Evolutionary conservation across 1,140 invertebrate species (phyloP).

Genomic region (Calephelis nemesis): DNA sequence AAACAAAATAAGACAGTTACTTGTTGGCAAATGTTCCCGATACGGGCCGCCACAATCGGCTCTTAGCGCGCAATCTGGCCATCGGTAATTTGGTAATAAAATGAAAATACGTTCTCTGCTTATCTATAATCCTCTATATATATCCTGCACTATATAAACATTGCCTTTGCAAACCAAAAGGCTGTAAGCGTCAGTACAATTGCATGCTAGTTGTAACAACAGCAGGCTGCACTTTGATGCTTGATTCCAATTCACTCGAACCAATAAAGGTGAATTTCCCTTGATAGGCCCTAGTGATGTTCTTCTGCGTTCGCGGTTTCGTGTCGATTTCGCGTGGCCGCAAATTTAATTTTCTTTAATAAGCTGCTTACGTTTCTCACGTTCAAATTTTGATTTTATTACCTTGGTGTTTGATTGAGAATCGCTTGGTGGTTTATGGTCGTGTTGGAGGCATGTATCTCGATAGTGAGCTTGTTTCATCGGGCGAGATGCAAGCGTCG

Average conservation of each 20-base stretch:
- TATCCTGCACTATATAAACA: conserved; percentile 72
- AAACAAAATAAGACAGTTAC: conserved; percentile 71
- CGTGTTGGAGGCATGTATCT: conserved; percentile 72
- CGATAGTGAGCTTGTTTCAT: conserved; percentile 70
- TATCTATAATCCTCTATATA: conserved; percentile 76
- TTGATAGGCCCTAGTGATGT: conserved; percentile 30
- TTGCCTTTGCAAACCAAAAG: conserved; percentile 35
- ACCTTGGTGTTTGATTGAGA: conserved; percentile 27
- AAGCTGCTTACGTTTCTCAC: conserved; percentile 42
- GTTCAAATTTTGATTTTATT: conserved; percentile 44
- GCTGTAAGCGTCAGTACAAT: conserved; percentile 43
- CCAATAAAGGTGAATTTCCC: conserved; percentile 53
- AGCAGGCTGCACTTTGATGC: conserved; percentile 24
- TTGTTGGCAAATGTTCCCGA: conserved; percentile 71
- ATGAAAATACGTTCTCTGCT: conserved; percentile 74
- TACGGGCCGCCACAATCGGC: conserved; percentile 59
- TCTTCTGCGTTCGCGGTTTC: conserved; percentile 62
- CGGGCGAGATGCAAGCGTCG: conserved; percentile 59
- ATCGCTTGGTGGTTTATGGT: conserved; percentile 30
- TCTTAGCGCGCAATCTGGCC: conserved; percentile 58
- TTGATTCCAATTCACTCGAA: conserved; percentile 34
- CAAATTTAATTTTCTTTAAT: conserved; percentile 79
- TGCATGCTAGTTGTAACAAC: conserved; percentile 35
- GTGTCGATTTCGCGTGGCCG: conserved; percentile 71
- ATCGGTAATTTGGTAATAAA: conserved; percentile 80